These are phyloP conservation scores for Malacosoma neustria DNA, from an alignment of 2,888 invertebrate species.

Conservation along the genomic window DNA sequence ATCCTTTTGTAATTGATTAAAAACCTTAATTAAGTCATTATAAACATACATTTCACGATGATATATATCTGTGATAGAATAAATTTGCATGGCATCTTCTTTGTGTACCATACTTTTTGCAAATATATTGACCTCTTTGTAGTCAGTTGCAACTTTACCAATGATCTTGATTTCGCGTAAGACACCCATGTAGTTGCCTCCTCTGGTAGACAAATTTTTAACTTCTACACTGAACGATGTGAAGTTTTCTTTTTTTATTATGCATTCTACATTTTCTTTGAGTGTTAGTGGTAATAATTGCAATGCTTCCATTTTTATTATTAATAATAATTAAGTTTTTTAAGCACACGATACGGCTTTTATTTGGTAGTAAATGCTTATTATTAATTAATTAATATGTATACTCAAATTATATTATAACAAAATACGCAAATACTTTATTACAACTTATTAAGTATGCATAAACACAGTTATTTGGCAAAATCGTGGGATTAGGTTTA, in stretches of 20 bases:
- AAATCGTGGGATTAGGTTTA: no score
- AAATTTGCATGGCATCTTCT: conserved; percentile 21
- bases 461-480: no score
- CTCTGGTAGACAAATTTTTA: conserved; percentile 22
- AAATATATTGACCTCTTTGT: conserved; percentile 31
- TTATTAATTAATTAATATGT: no score
- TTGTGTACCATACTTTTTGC: conserved; percentile 30
- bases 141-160: conserved; percentile 18
- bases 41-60: conserved; percentile 33
- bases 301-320: conserved; percentile 2
- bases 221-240: conserved; percentile 14
- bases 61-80: conserved; percentile 27
- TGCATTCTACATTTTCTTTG: conserved; percentile 10
- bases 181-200: conserved; percentile 31
- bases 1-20: conserved; percentile 27
- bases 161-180: conserved; percentile 29
- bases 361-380: no score
- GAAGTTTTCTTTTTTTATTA: conserved; percentile 23
- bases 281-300: conserved; percentile 9
- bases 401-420: no score
- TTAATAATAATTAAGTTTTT: no score
- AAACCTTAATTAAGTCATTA: conserved; percentile 27
- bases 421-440: no score
- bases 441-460: no score
- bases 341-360: no score